A percentile compares a stretch with the other conserved stretches of the same genome.
phyloP scores from a whole-genome alignment of 2,797 vertebrate species.

The Tragopan temminckii region DNA sequence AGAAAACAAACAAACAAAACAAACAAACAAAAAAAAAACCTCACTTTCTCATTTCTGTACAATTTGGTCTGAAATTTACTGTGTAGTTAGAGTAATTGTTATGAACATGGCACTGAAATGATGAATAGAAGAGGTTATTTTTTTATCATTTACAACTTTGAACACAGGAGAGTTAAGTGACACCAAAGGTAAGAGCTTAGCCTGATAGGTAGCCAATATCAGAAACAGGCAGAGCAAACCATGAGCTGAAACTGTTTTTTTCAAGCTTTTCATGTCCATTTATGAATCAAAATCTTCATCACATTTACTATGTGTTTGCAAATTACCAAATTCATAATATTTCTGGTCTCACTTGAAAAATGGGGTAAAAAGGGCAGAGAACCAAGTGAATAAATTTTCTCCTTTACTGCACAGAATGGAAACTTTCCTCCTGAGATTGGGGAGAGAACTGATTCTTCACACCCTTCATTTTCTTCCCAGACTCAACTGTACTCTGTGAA shows the following conservation, averaged over 20 bases:
- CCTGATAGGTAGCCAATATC: conserved; percentile 17
- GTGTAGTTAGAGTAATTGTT: conserved; percentile 5
- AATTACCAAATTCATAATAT: background rate
- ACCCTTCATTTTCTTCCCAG: background rate
- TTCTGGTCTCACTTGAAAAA: background rate
- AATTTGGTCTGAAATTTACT: conserved; percentile 20
- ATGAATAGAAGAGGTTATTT: conserved; percentile 9
- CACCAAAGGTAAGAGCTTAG: conserved; percentile 30
- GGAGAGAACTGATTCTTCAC: background rate
- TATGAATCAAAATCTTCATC: background rate
- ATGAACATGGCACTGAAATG: background rate
- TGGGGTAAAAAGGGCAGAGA: background rate
- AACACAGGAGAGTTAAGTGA: conserved; percentile 30
- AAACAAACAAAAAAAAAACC: too few species aligned
- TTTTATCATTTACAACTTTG: conserved; percentile 38
- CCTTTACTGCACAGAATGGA: background rate
- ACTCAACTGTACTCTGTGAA: background rate
- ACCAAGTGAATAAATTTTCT: background rate
- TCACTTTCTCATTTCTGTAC: background rate
- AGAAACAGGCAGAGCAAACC: conserved; percentile 2
- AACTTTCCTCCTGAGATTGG: background rate
- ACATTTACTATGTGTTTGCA: background rate
- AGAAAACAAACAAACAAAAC: background rate
- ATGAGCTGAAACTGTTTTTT: background rate
- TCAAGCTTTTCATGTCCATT: background rate